phyloP scores from a whole-genome alignment of 2,113 vertebrate genomes.

The Dasyurus viverrinus region DNA sequence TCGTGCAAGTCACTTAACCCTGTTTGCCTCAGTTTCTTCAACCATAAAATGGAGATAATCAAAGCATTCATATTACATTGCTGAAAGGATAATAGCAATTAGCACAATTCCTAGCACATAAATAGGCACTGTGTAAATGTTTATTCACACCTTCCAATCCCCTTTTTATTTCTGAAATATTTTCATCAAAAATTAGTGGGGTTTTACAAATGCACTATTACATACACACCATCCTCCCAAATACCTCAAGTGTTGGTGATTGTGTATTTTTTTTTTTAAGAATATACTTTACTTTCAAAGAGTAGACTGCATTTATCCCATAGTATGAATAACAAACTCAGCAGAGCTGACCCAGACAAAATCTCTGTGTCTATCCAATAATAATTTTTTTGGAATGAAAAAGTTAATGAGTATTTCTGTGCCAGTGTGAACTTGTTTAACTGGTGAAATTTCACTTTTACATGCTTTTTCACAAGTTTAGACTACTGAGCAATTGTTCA shows the following conservation, averaged over 20 bases:
- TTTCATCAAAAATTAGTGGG: not conserved
- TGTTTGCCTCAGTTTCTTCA: not conserved
- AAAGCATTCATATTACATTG: not conserved
- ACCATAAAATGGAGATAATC: not conserved
- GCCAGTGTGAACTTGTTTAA: conserved; percentile 18
- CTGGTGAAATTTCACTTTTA: conserved; percentile 1
- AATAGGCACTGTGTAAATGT: not conserved
- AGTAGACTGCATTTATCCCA: not conserved
- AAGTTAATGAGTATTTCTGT: not conserved
- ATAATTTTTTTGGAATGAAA: not conserved
- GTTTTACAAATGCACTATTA: not conserved
- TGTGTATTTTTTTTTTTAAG: not conserved
- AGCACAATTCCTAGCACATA: not conserved
- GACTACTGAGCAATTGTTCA: not conserved
- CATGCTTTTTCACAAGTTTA: not conserved
- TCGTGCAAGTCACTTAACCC: not conserved
- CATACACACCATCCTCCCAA: not conserved
- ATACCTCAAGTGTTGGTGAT: not conserved
- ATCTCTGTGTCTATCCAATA: not conserved
- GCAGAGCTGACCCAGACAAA: not conserved
- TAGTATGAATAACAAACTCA: not conserved
- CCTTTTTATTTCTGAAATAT: not conserved
- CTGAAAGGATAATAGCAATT: not conserved
- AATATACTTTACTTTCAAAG: not conserved
- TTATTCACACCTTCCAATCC: not conserved